Percentiles rank a stretch among this genome's conserved stretches.
phyloP scores from a whole-genome alignment of 2,888 invertebrate species.

The Stenichneumon culpator region DNA sequence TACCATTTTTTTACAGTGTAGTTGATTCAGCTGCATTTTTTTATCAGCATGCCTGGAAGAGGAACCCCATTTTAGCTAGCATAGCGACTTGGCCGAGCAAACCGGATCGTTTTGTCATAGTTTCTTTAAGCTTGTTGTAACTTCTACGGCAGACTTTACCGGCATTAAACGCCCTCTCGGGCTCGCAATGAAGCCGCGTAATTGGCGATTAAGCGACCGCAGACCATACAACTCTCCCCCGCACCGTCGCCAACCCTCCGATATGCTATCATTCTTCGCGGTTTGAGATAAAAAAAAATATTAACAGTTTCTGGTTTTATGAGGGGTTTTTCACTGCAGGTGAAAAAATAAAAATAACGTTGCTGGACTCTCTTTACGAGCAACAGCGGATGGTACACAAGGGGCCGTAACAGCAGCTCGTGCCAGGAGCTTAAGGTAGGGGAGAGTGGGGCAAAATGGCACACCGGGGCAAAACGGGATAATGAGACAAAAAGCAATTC shows the following conservation, averaged over 20 bases:
- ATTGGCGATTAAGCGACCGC: constrained; percentile 58
- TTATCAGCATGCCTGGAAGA: neutral
- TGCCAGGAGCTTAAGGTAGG: constrained; percentile 44
- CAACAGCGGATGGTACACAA: constrained; percentile 4
- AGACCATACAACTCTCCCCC: too few relatives aligned
- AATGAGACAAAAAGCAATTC: too few relatives aligned
- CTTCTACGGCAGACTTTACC: neutral
- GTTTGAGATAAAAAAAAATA: constrained; percentile 39
- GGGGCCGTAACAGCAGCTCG: constrained; percentile 15
- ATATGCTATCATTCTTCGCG: constrained; percentile 22
- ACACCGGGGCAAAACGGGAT: too few relatives aligned
- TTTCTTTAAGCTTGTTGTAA: constrained; percentile 18
- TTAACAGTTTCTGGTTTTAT: constrained; percentile 59
- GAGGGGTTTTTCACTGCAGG: neutral
- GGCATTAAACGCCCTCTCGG: neutral
- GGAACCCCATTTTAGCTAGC: neutral
- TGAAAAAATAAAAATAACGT: neutral
- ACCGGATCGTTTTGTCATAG: constrained; percentile 32
- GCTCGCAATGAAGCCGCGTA: constrained; percentile 44
- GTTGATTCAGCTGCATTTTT: too few relatives aligned
- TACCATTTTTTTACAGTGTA: neutral
- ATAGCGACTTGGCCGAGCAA: neutral
- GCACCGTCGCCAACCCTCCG: neutral
- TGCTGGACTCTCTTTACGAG: constrained; percentile 39
- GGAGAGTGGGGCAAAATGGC: too few relatives aligned